Conservation (phyloP, 2,888 invertebrate genomes). For the Lithosia quadra region DNA sequence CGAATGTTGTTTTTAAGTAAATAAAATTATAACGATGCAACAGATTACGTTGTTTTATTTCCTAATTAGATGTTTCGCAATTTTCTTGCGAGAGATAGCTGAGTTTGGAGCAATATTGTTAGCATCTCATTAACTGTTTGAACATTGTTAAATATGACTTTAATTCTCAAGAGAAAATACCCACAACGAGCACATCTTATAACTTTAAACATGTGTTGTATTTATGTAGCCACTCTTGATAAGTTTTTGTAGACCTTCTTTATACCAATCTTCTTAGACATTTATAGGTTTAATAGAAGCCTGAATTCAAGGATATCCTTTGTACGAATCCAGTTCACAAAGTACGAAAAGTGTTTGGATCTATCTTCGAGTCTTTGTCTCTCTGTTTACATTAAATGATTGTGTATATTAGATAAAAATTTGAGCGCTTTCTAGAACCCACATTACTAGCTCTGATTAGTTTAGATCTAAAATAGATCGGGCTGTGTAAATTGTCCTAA, state of each 20-base stretch:
- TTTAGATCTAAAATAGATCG: no score
- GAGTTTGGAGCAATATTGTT: conserved; percentile 10
- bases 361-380: no score
- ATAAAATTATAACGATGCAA: conserved; percentile 61
- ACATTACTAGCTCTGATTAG: no score
- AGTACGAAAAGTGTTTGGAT: no score
- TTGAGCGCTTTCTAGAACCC: no score
- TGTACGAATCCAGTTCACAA: no score
- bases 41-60: conserved; percentile 48
- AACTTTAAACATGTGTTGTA: not conserved
- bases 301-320: no score
- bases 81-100: conserved; percentile 11
- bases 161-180: not conserved
- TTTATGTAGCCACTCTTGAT: not conserved
- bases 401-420: no score
- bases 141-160: conserved; percentile 3
- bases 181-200: not conserved
- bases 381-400: no score
- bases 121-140: conserved; percentile 12
- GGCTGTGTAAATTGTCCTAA: no score
- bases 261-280: no score
- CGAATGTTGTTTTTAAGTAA: conserved; percentile 60
- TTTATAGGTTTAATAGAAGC: no score
- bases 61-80: conserved; percentile 21
- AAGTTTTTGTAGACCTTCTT: not conserved